phyloP scores from a whole-genome alignment of 2,113 vertebrate species.

The Natator depressus region DNA sequence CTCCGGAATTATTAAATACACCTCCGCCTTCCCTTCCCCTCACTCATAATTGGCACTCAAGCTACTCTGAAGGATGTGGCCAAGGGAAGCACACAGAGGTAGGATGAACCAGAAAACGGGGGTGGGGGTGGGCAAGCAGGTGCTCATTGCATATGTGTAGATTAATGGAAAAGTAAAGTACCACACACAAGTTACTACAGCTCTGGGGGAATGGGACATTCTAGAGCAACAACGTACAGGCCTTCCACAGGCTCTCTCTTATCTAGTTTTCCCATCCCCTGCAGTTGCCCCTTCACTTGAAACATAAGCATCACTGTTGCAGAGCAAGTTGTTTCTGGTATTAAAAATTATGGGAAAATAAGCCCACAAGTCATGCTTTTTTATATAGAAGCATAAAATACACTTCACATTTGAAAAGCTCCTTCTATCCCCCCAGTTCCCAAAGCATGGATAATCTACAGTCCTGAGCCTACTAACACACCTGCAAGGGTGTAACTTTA shows the following conservation, averaged over 20 bases:
- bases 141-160: background rate
- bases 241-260: background rate
- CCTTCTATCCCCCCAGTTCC: background rate
- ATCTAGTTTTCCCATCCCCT: background rate
- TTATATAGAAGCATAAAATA: background rate
- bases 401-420: background rate
- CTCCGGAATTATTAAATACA: background rate
- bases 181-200: background rate
- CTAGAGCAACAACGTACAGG: background rate
- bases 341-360: background rate
- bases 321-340: rapidly evolving
- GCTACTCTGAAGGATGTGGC: background rate
- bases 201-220: background rate
- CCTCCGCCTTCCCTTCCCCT: background rate
- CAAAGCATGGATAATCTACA: background rate
- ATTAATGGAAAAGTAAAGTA: background rate
- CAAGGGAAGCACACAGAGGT: background rate
- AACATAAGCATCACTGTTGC: background rate
- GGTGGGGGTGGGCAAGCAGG: background rate
- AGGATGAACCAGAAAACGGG: background rate
- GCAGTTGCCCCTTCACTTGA: background rate
- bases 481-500: background rate
- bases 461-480: background rate
- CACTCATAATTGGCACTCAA: background rate
- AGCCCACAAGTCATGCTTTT: background rate